Base-by-base conservation (phyloP, 2,113 vertebrate genomes). In the Corapipo altera region DNA sequence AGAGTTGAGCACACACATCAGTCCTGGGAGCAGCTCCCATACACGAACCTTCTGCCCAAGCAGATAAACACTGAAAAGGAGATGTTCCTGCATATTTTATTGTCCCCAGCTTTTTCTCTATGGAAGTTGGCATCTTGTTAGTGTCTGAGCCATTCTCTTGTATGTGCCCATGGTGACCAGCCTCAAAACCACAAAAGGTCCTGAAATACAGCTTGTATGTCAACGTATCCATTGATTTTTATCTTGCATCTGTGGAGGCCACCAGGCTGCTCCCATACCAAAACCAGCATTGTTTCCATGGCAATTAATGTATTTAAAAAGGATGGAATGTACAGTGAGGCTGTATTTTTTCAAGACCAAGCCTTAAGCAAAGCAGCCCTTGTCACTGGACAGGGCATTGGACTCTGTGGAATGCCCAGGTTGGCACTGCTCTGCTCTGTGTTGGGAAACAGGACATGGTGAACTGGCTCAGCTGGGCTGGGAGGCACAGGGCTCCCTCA, bases 251-350 rank as follows among this genome's bases (percentile, higher is more conserved):
- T 87, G 57, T 78, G 49, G 65, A 92, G 86, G 88, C 92, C 86
- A 94, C 91, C 58, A 86, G 91, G 83, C 70, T 84, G 83, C 91
- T 92, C 69, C 90, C 86, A 72, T 88, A 69, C 92, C 85, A 89
- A 26, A 71, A 49, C 74, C 54, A 92, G 33, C 86, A 83, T 95
- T 54, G 94, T 95, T 96, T 94, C 87, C 93, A 95, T 96, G 84
- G 78, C 80, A 95, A 92, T 93, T 96, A 93, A 94, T 95, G 82
- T 84, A 84, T 79, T 96, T 94, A 2, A 81, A 95, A 95, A 91
- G 88, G 93, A 66, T 44, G 77, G 85, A 92, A 95, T 57, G 70
- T 90, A 85, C 64, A 88, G 55, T 2, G 2, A 71, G 83, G 57
- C 58, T 65, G 21, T 69, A 15, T 73, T 75, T 80, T 89, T 79